Percentiles rank a stretch among this genome's conserved stretches.
Evolutionary conservation across 2,113 vertebrate genomes (phyloP).

Genomic region (Hippocampus comes): DNA sequence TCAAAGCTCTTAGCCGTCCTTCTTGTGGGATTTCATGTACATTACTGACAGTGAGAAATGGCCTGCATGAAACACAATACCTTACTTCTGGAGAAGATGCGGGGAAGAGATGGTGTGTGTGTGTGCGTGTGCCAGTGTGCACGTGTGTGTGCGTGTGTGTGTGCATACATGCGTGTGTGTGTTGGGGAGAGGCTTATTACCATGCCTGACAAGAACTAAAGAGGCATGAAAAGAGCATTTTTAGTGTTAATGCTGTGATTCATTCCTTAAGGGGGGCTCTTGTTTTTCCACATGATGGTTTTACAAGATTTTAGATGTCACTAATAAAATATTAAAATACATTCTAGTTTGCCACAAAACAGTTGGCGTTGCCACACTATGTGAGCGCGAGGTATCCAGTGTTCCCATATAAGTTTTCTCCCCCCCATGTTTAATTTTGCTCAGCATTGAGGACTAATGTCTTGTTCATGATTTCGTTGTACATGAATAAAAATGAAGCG

Average conservation of each 20-base stretch:
- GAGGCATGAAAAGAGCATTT: background rate
- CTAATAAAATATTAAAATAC: background rate
- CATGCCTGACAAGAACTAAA: constrained; percentile 6
- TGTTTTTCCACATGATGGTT: background rate
- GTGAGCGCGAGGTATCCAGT: background rate
- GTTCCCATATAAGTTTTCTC: no score
- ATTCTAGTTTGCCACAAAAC: background rate
- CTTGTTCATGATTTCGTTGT: no score
- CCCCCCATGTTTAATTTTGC: no score
- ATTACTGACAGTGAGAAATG: constrained; percentile 79
- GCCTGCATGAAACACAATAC: constrained; percentile 74
- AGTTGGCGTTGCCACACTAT: background rate
- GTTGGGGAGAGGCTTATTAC: background rate
- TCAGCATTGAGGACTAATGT: no score
- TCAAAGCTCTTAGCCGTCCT: constrained; percentile 70
- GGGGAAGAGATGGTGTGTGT: constrained; percentile 15
- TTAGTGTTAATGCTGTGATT: background rate
- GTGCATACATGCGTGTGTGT: no score
- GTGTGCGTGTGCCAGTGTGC: background rate
- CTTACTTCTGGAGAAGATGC: constrained; percentile 58
- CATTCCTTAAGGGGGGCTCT: background rate
- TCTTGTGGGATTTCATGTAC: constrained; percentile 71
- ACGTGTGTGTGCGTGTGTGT: background rate
- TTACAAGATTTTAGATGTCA: constrained; percentile 44
- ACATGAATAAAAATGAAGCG: background rate